Percentiles rank a stretch among this genome's conserved stretches.
These are phyloP conservation scores for Poecilia velifera DNA, from an alignment of 2,797 vertebrate genomes.

Conservation along the genomic window DNA sequence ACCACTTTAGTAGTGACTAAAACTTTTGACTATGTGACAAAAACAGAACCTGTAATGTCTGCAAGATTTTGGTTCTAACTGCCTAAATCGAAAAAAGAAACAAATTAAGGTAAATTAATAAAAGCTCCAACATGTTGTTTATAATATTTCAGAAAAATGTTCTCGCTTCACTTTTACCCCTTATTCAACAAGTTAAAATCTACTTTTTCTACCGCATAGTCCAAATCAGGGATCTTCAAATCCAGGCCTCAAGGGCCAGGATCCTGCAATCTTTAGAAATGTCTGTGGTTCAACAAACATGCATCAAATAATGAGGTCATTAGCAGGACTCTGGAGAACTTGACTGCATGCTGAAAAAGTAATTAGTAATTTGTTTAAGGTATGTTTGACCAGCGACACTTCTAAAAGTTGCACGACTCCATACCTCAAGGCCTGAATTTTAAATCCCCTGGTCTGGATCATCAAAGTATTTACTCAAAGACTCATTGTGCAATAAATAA, in stretches of 20 bases:
- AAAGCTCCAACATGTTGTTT: not conserved
- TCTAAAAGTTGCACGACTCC: not conserved
- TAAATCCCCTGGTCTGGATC: not conserved
- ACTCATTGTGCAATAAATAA: not conserved
- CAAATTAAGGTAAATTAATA: not conserved
- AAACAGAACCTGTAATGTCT: not conserved
- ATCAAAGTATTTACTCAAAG: not conserved
- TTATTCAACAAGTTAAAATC: not conserved
- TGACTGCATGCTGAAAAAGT: not conserved
- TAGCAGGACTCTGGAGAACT: not conserved
- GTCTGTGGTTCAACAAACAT: not conserved
- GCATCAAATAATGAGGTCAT: not conserved
- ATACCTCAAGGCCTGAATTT: not conserved
- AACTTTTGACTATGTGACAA: not conserved
- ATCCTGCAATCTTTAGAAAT: not conserved
- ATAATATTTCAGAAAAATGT: slow-evolving; percentile 1
- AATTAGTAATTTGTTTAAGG: not conserved
- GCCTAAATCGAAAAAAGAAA: not conserved
- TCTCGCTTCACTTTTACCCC: not conserved
- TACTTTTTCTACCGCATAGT: not conserved
- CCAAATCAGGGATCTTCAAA: not conserved
- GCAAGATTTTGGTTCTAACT: not conserved
- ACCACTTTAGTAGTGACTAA: not conserved
- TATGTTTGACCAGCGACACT: not conserved
- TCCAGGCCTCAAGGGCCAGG: not conserved